These are phyloP conservation scores for Rhamphomyia laevipes DNA, from an alignment of 2,888 invertebrate species.

Conservation along the genomic window DNA sequence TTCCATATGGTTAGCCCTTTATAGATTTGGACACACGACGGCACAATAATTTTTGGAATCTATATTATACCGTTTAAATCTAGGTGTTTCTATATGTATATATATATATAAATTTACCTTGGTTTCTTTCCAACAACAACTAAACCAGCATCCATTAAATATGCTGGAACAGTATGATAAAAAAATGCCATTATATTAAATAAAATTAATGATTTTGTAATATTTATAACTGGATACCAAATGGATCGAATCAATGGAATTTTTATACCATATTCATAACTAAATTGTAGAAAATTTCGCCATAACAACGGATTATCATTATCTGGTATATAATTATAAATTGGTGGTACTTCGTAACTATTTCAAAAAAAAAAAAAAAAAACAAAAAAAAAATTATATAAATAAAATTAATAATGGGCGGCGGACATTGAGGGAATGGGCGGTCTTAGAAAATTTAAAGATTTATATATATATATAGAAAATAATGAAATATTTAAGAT, in stretches of 20 bases:
- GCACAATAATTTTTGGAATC: constrained; percentile 8
- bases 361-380: not conserved
- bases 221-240: constrained; percentile 50
- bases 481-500: too few species aligned
- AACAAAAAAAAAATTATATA: not conserved
- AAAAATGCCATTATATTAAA: constrained; percentile 40
- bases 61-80: not conserved
- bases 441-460: too few species aligned
- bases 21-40: not conserved
- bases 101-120: constrained; percentile 28
- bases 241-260: constrained; percentile 53
- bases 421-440: constrained; percentile 11
- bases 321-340: constrained; percentile 82
- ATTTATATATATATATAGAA: too few species aligned
- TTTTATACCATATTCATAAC: constrained; percentile 40
- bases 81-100: not conserved
- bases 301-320: constrained; percentile 68
- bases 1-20: not conserved
- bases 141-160: constrained; percentile 44
- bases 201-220: constrained; percentile 36
- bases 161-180: constrained; percentile 53
- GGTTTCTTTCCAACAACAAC: constrained; percentile 43
- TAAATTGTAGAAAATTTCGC: constrained; percentile 50
- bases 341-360: constrained; percentile 38
- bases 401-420: constrained; percentile 14